Conservation (phyloP, 2,888 invertebrate species). For the Drosophila diplacantha region DNA sequence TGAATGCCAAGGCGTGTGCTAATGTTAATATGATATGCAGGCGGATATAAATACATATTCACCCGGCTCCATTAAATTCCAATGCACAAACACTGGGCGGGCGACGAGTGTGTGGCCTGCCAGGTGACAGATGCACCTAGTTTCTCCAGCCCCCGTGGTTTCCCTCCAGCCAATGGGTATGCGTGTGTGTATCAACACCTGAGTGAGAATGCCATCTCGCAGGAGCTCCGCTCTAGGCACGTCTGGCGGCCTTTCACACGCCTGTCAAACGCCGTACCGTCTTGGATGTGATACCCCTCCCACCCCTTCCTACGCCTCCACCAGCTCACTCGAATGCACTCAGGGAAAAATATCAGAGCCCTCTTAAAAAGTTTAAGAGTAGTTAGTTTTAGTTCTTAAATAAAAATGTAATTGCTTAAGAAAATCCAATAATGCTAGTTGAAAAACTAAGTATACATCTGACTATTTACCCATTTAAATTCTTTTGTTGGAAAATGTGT, state of each 20-base stretch:
- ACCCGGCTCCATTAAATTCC: conserved; percentile 44
- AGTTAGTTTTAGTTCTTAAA: not conserved
- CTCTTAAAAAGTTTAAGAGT: not conserved
- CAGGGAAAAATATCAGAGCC: not conserved
- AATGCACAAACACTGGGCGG: conserved; percentile 42
- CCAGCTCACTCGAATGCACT: conserved; percentile 26
- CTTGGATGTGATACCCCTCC: conserved; percentile 4
- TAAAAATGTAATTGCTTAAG: too few relatives aligned
- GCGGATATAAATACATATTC: conserved; percentile 29
- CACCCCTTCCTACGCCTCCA: conserved; percentile 9
- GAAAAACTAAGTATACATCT: too few relatives aligned
- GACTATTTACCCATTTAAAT: not conserved
- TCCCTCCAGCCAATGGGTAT: not conserved
- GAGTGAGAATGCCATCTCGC: conserved; percentile 37
- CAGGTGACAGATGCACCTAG: conserved; percentile 43
- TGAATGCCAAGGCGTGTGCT: conserved; percentile 60
- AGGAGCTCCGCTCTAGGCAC: conserved; percentile 27
- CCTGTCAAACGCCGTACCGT: conserved; percentile 40
- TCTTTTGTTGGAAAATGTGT: not conserved
- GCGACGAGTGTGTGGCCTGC: conserved; percentile 32
- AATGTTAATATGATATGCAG: conserved; percentile 46
- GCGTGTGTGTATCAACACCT: conserved; percentile 57
- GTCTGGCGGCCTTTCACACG: conserved; percentile 39
- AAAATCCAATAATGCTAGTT: not conserved
- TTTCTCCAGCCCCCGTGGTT: not conserved